Conservation (phyloP, 2,888 invertebrate species). For the Endotricha flammealis region DNA sequence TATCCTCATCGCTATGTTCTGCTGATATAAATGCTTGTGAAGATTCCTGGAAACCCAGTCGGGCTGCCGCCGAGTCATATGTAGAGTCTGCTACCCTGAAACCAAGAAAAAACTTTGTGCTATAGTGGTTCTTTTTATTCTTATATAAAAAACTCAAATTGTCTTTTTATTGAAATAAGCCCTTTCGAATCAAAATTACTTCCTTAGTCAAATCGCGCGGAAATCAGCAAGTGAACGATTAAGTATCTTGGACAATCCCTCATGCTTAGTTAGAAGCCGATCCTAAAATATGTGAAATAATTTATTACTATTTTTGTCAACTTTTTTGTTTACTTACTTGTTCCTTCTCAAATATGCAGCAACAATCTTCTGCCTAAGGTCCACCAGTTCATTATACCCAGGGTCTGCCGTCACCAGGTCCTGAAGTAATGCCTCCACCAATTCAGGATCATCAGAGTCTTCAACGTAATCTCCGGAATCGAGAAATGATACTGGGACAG, state of each 20-base stretch:
- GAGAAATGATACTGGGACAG: conserved; percentile 65
- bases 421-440: conserved; percentile 36
- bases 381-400: conserved; percentile 55
- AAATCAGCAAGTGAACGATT: too few relatives aligned
- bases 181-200: too few relatives aligned
- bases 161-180: too few relatives aligned
- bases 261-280: too few relatives aligned
- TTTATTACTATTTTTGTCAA: background rate
- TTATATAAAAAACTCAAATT: too few relatives aligned
- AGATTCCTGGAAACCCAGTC: conserved; percentile 52
- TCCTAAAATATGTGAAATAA: background rate
- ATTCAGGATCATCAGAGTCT: conserved; percentile 46
- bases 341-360: conserved; percentile 60
- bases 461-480: conserved; percentile 64
- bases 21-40: conserved; percentile 76
- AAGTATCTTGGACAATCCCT: too few relatives aligned
- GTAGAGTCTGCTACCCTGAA: conserved; percentile 46
- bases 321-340: too few relatives aligned
- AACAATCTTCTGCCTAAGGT: conserved; percentile 61
- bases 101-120: too few relatives aligned
- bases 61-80: conserved; percentile 51
- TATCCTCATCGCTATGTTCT: conserved; percentile 84
- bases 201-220: too few relatives aligned
- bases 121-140: too few relatives aligned
- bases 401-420: conserved; percentile 59